Percentiles rank a stretch among this genome's conserved stretches.
Conservation (phyloP, 2,113 vertebrate species). For the Choloepus hoffmanni region DNA sequence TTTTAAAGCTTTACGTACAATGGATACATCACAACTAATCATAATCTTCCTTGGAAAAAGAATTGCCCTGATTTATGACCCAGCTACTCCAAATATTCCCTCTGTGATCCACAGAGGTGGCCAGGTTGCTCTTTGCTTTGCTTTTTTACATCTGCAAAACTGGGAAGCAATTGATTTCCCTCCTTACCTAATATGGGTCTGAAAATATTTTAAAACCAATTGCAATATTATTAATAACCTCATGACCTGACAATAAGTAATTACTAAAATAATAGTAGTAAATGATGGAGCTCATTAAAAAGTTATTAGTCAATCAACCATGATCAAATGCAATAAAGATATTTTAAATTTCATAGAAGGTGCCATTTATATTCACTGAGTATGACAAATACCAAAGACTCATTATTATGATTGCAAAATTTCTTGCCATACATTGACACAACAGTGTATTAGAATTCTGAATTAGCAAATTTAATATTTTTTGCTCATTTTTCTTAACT, state of each 20-base stretch:
- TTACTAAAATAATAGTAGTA: constrained; percentile 23
- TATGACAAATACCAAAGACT: not conserved
- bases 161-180: not conserved
- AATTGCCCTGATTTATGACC: not conserved
- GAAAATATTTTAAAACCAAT: not conserved
- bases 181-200: not conserved
- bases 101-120: not conserved
- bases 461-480: not conserved
- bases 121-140: not conserved
- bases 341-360: not conserved
- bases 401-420: not conserved
- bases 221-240: not conserved
- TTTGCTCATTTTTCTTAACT: not conserved
- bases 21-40: not conserved
- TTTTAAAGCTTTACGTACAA: not conserved
- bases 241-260: not conserved
- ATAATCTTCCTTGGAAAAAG: not conserved
- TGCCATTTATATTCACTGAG: not conserved
- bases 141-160: not conserved
- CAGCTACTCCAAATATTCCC: not conserved
- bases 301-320: not conserved
- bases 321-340: constrained; percentile 16
- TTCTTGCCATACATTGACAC: not conserved
- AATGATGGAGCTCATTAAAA: not conserved
- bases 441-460: not conserved